These are phyloP conservation scores for Hormaphis cornu DNA, from an alignment of 1,140 invertebrate species.

Conservation along the genomic window DNA sequence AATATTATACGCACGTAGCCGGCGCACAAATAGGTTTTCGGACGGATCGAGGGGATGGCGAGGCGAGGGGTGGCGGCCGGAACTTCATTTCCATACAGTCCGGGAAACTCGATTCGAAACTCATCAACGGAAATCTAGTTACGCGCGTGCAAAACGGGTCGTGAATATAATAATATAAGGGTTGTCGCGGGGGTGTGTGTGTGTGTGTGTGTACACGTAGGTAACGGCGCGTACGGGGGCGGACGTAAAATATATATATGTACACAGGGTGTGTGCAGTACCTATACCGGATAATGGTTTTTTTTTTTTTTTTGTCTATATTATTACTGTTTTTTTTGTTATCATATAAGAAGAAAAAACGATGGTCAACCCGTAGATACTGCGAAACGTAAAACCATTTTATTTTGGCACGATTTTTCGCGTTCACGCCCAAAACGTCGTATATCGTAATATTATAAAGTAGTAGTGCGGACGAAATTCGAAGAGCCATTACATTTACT, in stretches of 20 bases:
- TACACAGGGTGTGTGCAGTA: too few species aligned
- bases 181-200: neutral
- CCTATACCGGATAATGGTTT: too few species aligned
- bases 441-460: too few species aligned
- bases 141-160: slow-evolving; percentile 23
- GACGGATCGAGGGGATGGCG: slow-evolving; percentile 8
- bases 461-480: too few species aligned
- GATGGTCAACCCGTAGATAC: too few species aligned
- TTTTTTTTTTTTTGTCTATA: too few species aligned
- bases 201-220: neutral
- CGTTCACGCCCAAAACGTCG: too few species aligned
- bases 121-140: slow-evolving; percentile 35
- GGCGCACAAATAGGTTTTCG: neutral
- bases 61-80: neutral
- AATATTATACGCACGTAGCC: neutral
- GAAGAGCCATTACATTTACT: too few species aligned
- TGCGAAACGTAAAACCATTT: too few species aligned
- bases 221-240: neutral
- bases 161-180: neutral
- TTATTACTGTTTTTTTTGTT: too few species aligned
- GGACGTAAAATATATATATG: neutral
- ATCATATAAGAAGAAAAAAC: too few species aligned
- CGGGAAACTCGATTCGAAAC: slow-evolving; percentile 35
- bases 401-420: too few species aligned
- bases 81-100: slow-evolving; percentile 34